These are phyloP conservation scores for Cebidichthys violaceus DNA, from an alignment of 2,113 vertebrate species.

Conservation along the genomic window DNA sequence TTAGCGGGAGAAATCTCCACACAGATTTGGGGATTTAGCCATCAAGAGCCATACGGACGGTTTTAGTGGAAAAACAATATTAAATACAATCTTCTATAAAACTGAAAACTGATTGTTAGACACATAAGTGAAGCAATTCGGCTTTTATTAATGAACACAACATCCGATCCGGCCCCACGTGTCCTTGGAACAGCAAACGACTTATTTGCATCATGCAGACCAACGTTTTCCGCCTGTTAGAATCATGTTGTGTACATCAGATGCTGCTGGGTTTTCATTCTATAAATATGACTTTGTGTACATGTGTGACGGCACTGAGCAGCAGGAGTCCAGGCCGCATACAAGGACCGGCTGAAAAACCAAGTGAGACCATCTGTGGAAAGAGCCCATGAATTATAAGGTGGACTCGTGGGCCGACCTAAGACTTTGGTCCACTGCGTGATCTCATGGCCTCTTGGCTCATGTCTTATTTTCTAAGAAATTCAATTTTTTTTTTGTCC, in stretches of 20 bases:
- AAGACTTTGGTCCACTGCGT: neutral
- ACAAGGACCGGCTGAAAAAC: neutral
- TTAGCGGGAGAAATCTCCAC: no score
- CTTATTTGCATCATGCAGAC: neutral
- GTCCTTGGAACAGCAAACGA: neutral
- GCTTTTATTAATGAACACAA: no score
- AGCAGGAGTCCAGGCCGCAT: neutral
- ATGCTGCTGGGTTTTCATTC: neutral
- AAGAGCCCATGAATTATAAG: slow-evolving; percentile 25
- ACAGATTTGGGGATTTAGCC: no score
- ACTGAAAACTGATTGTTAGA: no score
- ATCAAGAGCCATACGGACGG: no score
- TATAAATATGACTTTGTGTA: neutral
- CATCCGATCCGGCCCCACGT: neutral
- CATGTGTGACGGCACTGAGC: neutral
- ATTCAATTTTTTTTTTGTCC: neutral
- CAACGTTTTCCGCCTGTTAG: neutral
- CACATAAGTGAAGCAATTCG: no score
- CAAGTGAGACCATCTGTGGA: neutral
- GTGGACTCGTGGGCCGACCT: neutral
- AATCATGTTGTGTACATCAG: neutral
- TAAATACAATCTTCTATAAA: no score
- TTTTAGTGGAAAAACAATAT: no score
- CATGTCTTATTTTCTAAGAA: slow-evolving; percentile 35
- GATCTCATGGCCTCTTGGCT: slow-evolving; percentile 6